Evolutionary conservation across 2,888 invertebrate genomes (phyloP).

Genomic region (Ctena decussata): DNA sequence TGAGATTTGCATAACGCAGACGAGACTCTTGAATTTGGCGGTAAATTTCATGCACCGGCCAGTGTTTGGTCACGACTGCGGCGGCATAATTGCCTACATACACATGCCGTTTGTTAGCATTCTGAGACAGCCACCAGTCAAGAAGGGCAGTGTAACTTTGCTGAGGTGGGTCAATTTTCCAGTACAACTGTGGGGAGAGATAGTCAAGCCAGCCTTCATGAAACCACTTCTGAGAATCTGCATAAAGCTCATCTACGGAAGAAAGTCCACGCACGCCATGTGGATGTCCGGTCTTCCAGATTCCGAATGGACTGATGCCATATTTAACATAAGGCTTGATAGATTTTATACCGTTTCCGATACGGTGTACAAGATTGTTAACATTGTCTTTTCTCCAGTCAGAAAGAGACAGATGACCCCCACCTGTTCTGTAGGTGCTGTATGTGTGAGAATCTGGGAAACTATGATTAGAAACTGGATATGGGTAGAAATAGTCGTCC

Average conservation of each 20-base stretch:
- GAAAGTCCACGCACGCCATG: slow-evolving; percentile 77
- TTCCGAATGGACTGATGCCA: slow-evolving; percentile 84
- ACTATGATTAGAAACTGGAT: slow-evolving; percentile 75
- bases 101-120: slow-evolving; percentile 73
- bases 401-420: slow-evolving; percentile 74
- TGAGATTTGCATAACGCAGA: slow-evolving; percentile 31
- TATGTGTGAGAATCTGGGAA: slow-evolving; percentile 83
- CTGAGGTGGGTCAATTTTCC: slow-evolving; percentile 81
- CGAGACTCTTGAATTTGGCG: slow-evolving; percentile 78
- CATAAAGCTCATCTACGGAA: slow-evolving; percentile 77
- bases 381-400: slow-evolving; percentile 84
- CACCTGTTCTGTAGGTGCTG: slow-evolving; percentile 69
- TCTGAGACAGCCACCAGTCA: slow-evolving; percentile 83
- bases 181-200: slow-evolving; percentile 84
- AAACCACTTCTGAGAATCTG: slow-evolving; percentile 82
- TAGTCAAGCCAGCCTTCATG: slow-evolving; percentile 83
- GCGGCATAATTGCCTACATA: slow-evolving; percentile 78
- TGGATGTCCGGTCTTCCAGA: slow-evolving; percentile 82
- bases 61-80: slow-evolving; percentile 64
- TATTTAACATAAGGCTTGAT: slow-evolving; percentile 75
- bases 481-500: slow-evolving; percentile 86
- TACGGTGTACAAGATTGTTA: slow-evolving; percentile 72
- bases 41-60: slow-evolving; percentile 76
- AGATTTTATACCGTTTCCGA: slow-evolving; percentile 71
- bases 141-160: slow-evolving; percentile 83